Conservation (phyloP, 2,797 vertebrate genomes). For the Gephyroberyx darwinii region DNA sequence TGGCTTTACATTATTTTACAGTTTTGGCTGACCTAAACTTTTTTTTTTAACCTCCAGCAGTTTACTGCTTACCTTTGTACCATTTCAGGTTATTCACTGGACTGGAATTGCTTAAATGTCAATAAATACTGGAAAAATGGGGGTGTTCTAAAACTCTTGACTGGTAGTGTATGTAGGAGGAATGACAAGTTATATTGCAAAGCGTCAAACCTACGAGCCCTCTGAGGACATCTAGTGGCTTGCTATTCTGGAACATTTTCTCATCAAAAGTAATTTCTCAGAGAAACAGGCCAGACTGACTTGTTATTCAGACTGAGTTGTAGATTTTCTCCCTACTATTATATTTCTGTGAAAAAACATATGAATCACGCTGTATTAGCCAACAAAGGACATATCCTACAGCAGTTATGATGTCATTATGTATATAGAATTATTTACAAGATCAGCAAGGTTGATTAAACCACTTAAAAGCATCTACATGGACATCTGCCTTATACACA, state of each 20-base stretch:
- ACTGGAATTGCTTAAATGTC: too few species aligned
- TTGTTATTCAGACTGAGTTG: neutral
- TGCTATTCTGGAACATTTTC: conserved; percentile 13
- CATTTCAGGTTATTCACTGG: too few species aligned
- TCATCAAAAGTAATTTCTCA: neutral
- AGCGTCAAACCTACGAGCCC: neutral
- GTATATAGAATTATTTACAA: conserved; percentile 32
- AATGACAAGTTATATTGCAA: neutral
- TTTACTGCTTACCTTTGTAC: too few species aligned
- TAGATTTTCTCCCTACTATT: neutral
- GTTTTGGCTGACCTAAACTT: too few species aligned
- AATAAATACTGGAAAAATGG: too few species aligned
- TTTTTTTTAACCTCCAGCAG: too few species aligned
- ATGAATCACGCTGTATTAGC: neutral
- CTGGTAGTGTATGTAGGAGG: too few species aligned
- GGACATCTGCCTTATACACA: conserved; percentile 7
- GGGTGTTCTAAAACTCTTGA: too few species aligned
- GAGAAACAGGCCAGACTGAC: conserved; percentile 3
- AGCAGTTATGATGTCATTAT: conserved; percentile 13
- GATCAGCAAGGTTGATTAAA: conserved; percentile 18
- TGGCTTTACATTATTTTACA: too few species aligned
- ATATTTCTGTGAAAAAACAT: conserved; percentile 1
- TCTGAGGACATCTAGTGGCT: conserved; percentile 24
- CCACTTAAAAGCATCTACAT: conserved; percentile 2
- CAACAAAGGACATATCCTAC: conserved; percentile 6